Evolutionary conservation across 2,888 invertebrate species (phyloP).

Genomic region (Hoplodrina blanda): DNA sequence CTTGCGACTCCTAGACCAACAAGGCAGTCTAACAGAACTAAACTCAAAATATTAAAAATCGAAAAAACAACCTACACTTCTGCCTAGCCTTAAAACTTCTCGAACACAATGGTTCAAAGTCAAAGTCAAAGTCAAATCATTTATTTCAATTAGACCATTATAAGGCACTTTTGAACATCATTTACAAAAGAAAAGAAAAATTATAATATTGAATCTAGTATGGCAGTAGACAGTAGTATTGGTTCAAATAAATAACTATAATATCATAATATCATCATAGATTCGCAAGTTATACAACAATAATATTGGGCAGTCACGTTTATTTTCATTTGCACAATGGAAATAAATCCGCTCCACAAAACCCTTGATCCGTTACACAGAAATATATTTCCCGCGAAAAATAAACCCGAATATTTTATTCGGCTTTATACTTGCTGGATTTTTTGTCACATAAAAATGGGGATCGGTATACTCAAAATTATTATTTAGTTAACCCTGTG

Average conservation of each 20-base stretch:
- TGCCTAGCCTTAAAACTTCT: background rate
- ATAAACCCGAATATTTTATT: constrained; percentile 39
- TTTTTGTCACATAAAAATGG: background rate
- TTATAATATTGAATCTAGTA: no score
- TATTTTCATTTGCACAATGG: constrained; percentile 51
- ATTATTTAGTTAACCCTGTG: no score
- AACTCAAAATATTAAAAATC: no score
- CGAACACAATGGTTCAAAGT: background rate
- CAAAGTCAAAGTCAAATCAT: no score
- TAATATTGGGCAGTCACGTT: constrained; percentile 51
- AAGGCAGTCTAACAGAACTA: no score
- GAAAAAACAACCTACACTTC: background rate
- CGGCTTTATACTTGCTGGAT: background rate
- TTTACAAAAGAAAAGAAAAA: no score
- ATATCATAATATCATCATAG: constrained; percentile 19
- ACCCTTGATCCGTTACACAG: constrained; percentile 35
- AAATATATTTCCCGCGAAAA: constrained; percentile 36
- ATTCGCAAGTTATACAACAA: constrained; percentile 14
- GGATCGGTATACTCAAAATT: background rate
- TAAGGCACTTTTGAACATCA: no score
- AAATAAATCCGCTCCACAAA: constrained; percentile 45
- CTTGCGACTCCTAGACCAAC: no score
- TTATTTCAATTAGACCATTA: no score
- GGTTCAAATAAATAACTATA: background rate
- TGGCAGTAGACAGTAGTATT: no score